Conservation (phyloP, 1,140 invertebrate genomes). For the Ditylenchus dipsaci region DNA sequence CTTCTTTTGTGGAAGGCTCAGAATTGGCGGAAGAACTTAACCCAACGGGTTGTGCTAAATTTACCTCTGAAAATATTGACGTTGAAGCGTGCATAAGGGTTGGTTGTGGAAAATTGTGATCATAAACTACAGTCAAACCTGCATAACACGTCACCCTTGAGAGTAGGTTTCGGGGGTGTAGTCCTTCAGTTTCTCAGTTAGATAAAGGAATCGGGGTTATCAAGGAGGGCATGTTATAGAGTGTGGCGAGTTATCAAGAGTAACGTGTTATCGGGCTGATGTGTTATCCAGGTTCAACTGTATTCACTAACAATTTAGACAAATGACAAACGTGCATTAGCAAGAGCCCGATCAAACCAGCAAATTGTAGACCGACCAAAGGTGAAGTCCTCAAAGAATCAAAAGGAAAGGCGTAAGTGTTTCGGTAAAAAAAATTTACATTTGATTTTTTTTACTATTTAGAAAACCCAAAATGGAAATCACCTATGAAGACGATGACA, state of each 20-base stretch:
- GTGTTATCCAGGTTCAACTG: no score
- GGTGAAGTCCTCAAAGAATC: not conserved
- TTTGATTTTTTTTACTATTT: not conserved
- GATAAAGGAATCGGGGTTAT: no score
- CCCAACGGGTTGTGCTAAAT: constrained; percentile 53
- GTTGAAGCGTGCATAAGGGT: constrained; percentile 49
- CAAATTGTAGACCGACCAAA: not conserved
- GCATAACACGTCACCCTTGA: not conserved
- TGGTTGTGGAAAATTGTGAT: constrained; percentile 7
- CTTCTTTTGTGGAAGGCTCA: constrained; percentile 44
- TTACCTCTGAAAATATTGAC: constrained; percentile 45
- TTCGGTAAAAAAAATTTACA: not conserved
- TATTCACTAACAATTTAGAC: not conserved
- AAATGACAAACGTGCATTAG: constrained; percentile 1
- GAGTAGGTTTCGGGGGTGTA: no score
- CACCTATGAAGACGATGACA: constrained; percentile 10
- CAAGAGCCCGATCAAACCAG: constrained; percentile 8
- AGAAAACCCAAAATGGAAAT: constrained; percentile 5
- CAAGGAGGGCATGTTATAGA: no score
- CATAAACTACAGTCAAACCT: no score
- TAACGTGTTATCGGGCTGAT: no score
- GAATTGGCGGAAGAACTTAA: constrained; percentile 51
- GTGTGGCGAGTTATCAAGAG: no score
- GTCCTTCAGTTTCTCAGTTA: no score
- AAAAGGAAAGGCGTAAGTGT: not conserved